A percentile compares a stretch with the other conserved stretches of the same genome.
Evolutionary conservation across 2,888 invertebrate species (phyloP).

Genomic region (Thecocarcelia acutangulata): DNA sequence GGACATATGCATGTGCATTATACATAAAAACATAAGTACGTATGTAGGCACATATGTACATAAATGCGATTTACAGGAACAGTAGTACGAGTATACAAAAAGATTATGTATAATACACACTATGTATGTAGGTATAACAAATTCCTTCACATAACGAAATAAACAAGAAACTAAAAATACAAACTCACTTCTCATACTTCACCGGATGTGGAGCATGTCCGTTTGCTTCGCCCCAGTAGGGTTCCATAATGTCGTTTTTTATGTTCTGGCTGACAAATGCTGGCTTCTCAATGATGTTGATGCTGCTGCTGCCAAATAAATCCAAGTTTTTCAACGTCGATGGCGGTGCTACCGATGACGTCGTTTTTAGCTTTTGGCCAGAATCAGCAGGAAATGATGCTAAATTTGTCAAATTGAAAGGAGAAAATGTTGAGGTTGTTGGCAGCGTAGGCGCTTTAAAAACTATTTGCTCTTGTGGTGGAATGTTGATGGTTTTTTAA

Average conservation of each 20-base stretch:
- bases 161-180: constrained; percentile 7
- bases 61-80: neutral
- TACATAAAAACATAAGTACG: no score
- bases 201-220: constrained; percentile 82
- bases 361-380: neutral
- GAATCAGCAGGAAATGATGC: constrained; percentile 25
- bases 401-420: constrained; percentile 60
- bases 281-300: constrained; percentile 41
- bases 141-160: neutral
- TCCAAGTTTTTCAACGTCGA: constrained; percentile 17
- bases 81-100: neutral
- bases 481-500: constrained; percentile 75
- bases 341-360: constrained; percentile 11
- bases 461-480: constrained; percentile 75
- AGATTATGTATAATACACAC: neutral
- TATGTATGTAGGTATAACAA: neutral
- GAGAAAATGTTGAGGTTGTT: constrained; percentile 17
- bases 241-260: constrained; percentile 77
- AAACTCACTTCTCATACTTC: constrained; percentile 82
- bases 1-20: no score
- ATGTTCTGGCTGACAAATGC: constrained; percentile 62
- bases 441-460: constrained; percentile 67
- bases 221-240: constrained; percentile 80
- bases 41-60: neutral
- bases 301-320: constrained; percentile 46